Evolutionary conservation across 1,140 invertebrate genomes (phyloP), one percentile per base, ranked within the genome.

Genomic region (Panulirus ornatus): DNA sequence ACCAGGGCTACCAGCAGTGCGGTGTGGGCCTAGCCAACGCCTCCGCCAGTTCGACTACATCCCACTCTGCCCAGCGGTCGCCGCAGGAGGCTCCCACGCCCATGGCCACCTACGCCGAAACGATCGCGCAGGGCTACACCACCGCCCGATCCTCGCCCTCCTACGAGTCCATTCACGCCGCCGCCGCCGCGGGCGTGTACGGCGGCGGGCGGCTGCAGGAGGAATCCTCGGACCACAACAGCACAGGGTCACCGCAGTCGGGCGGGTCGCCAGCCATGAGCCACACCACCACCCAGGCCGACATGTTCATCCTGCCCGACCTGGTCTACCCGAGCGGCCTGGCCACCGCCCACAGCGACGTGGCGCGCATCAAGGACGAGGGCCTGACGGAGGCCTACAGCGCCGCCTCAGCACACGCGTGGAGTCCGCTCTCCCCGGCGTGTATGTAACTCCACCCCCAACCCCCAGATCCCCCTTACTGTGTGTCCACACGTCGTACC

Each of bases 1-100:
- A 76, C n/a, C 84, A 86, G 22, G 47, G 30, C 14, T 86, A 86
- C 84, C 84, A 86, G 47, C 84, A 82, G 36, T 58, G 36, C 27
- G 79, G 54, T 16, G 47, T 63, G 51, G 51, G 51, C 19, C 79
- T 58, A 9, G 1, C 51, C 30, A 63, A 82, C 79, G 11, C 79
- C 54, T 14, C 54, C 27, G 63, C 79, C 14, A 34, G 79, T n/a
- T 8, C 54, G 27, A 30, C 54, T 3, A 16, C 79, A 2, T 19
- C 79, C 44, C 51, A 82, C 47, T 30, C 36, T 27, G 44, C 79
- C 9, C 79, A 86, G 34, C 71, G 84, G 11, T 63, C 44, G 5
- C 47, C 73, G 11, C 71, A 78, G 66, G 83, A 84, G 30, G 44
- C 83, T 34, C 63, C 73, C 66, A 84, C 83, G 0, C 83, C 83